Conservation (phyloP, 2,797 vertebrate species). For the Zenarchopterus dispar region DNA sequence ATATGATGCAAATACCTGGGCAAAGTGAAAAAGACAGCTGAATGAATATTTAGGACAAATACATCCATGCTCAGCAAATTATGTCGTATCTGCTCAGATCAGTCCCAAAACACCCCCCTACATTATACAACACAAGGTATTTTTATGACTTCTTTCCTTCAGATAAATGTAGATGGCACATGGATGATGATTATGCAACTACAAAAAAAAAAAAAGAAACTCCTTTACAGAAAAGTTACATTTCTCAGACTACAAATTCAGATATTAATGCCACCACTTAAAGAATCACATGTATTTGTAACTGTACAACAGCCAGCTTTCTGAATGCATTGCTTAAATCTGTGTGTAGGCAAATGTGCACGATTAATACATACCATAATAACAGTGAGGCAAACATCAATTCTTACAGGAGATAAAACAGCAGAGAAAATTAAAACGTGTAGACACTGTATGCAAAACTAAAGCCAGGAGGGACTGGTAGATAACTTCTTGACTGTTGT, state of each 20-base stretch:
- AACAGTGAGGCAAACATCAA: background rate
- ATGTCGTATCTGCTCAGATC: constrained; percentile 36
- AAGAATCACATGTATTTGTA: constrained; percentile 14
- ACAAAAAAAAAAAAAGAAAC: constrained; percentile 2
- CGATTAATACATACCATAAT: constrained; percentile 1
- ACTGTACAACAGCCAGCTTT: background rate
- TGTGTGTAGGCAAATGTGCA: background rate
- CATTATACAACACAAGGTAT: constrained; percentile 20
- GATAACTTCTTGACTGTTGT: constrained; percentile 13
- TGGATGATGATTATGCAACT: background rate
- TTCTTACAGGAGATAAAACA: too few species aligned
- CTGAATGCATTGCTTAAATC: constrained; percentile 11
- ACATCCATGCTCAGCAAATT: constrained; percentile 20
- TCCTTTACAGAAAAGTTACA: constrained; percentile 17
- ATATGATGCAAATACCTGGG: constrained; percentile 97
- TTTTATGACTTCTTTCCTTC: constrained; percentile 13
- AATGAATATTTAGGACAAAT: constrained; percentile 49
- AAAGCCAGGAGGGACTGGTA: background rate
- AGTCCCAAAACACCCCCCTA: constrained; percentile 22
- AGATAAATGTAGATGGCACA: background rate
- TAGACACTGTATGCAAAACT: background rate
- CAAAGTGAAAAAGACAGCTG: constrained; percentile 26
- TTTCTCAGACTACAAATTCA: too few species aligned
- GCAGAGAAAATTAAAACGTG: too few species aligned
- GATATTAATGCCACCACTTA: background rate